Percentiles rank a stretch among this genome's conserved stretches.
Evolutionary conservation across 2,888 invertebrate species (phyloP).

Genomic region (Microchrysa polita): DNA sequence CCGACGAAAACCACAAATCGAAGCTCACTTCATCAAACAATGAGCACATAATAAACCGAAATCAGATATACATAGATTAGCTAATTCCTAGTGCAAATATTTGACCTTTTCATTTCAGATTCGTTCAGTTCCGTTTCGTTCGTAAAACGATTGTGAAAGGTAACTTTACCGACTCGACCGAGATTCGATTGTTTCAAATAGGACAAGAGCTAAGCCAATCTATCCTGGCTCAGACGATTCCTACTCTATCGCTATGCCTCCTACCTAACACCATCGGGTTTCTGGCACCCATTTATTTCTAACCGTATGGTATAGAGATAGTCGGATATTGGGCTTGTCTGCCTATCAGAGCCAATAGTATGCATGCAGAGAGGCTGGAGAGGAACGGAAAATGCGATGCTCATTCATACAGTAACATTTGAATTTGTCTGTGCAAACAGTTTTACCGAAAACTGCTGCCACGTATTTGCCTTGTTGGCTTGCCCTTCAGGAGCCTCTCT

Average conservation of each 20-base stretch:
- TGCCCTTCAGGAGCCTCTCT: slow-evolving; percentile 33
- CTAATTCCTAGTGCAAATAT: slow-evolving; percentile 46
- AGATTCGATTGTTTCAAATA: slow-evolving; percentile 11
- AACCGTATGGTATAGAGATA: no score
- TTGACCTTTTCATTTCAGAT: slow-evolving; percentile 44
- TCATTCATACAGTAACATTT: slow-evolving; percentile 32
- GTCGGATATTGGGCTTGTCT: no score
- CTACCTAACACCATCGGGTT: no score
- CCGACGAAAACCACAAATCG: slow-evolving; percentile 44
- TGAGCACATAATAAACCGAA: slow-evolving; percentile 47
- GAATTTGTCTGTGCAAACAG: slow-evolving; percentile 41
- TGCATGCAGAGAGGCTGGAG: not conserved
- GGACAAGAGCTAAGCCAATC: not conserved
- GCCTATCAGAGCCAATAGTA: no score
- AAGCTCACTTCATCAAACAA: slow-evolving; percentile 46
- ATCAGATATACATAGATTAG: slow-evolving; percentile 47
- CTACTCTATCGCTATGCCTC: no score
- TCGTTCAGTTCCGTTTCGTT: slow-evolving; percentile 38
- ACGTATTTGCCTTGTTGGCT: slow-evolving; percentile 39
- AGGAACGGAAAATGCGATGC: not conserved
- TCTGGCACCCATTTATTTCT: no score
- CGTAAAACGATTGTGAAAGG: slow-evolving; percentile 12
- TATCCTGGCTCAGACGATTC: not conserved
- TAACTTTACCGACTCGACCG: not conserved
- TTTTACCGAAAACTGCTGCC: slow-evolving; percentile 39